A percentile compares a stretch with the other conserved stretches of the same genome.
Evolutionary conservation across 2,797 vertebrate species (phyloP).

Genomic region (Betta splendens): DNA sequence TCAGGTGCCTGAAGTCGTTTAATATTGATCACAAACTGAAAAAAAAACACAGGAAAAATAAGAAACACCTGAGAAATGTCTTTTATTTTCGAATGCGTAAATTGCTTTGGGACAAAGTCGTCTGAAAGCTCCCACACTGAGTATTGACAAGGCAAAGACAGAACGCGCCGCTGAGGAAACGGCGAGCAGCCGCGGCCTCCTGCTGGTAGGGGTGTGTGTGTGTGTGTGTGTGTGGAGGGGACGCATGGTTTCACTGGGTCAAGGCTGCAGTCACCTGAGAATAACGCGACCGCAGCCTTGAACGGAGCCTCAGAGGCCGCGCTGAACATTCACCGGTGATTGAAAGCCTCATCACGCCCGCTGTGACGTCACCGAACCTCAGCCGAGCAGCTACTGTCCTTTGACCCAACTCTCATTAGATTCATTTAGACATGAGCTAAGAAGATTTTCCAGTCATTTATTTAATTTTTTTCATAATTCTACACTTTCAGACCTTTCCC

Average conservation of each 20-base stretch:
- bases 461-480: too few relatives aligned
- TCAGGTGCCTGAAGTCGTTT: too few relatives aligned
- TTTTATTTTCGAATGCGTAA: not conserved
- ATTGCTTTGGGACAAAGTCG: not conserved
- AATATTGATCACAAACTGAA: too few relatives aligned
- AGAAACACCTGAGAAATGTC: not conserved
- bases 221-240: too few relatives aligned
- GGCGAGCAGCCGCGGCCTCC: not conserved
- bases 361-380: too few relatives aligned
- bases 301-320: not conserved
- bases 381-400: too few relatives aligned
- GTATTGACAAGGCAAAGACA: not conserved
- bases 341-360: too few relatives aligned
- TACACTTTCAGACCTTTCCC: too few relatives aligned
- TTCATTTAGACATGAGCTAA: too few relatives aligned
- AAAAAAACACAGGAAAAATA: not conserved
- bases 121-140: not conserved
- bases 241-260: constrained; percentile 11
- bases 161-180: not conserved
- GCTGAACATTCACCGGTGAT: not conserved
- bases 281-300: not conserved
- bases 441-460: too few relatives aligned
- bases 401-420: too few relatives aligned
- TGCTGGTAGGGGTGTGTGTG: too few relatives aligned
- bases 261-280: constrained; percentile 1